phyloP scores from a whole-genome alignment of 2,888 invertebrate genomes.

The Lepidochitona cinerea region DNA sequence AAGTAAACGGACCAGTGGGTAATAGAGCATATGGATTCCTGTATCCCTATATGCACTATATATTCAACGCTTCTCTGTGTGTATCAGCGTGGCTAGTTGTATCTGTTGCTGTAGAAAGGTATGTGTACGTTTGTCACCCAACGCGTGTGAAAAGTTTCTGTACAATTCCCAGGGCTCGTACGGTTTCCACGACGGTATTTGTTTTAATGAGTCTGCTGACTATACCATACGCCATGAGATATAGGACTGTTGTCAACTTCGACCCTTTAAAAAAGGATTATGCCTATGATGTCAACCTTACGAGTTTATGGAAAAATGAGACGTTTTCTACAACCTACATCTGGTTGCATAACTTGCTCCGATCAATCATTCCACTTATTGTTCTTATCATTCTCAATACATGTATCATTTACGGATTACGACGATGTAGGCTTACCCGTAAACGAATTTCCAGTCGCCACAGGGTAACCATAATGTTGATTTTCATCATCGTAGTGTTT shows the following conservation, averaged over 20 bases:
- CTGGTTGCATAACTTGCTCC: constrained; percentile 64
- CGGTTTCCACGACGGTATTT: constrained; percentile 54
- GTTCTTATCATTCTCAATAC: constrained; percentile 61
- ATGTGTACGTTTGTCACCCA: constrained; percentile 67
- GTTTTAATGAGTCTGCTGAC: constrained; percentile 59
- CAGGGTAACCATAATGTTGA: constrained; percentile 65
- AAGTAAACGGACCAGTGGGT: constrained; percentile 48
- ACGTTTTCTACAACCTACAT: constrained; percentile 54
- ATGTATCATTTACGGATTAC: constrained; percentile 60
- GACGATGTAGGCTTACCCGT: constrained; percentile 49
- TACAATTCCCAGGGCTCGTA: constrained; percentile 55
- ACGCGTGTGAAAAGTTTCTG: constrained; percentile 53
- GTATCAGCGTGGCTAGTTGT: constrained; percentile 67
- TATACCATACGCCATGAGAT: constrained; percentile 62
- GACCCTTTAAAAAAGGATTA: constrained; percentile 21
- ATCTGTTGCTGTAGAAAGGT: constrained; percentile 66
- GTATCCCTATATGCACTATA: constrained; percentile 68
- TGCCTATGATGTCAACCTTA: constrained; percentile 48
- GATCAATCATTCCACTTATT: constrained; percentile 65
- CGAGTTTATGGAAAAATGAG: constrained; percentile 58
- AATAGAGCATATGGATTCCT: constrained; percentile 58
- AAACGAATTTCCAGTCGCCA: constrained; percentile 53
- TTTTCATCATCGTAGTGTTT: constrained; percentile 66
- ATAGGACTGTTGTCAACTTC: constrained; percentile 44
- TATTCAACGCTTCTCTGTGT: constrained; percentile 63